Evolutionary conservation across 2,113 vertebrate species (phyloP), one percentile per base, ranked within the genome.

Genomic region (Lethenteron camtschaticum): DNA sequence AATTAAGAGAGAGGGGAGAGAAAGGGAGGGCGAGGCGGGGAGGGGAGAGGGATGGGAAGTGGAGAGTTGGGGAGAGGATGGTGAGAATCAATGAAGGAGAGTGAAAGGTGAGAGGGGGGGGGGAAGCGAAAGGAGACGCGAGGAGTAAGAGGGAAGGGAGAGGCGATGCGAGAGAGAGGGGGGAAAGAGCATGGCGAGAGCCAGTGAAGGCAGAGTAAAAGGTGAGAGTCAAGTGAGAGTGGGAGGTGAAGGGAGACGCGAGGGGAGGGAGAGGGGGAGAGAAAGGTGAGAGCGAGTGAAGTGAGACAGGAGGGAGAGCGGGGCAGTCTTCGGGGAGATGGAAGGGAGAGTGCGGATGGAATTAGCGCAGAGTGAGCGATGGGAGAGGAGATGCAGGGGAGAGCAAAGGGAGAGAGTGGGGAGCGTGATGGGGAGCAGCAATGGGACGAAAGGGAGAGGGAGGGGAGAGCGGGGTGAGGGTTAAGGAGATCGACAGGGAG

Each of bases 241-340:
- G 24, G 24, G 3, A 24, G 24, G 59, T 63, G 59, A 16, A 13
- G 12, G 12, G 12, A 13, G 12, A 63, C 16, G 16, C 12, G 16
- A 63, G 16, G n/a, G 16, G 59, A 63, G 59, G 16, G 59, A 63
- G 59, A 63, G 59, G n/a, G n/a, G 16, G 59, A 63, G 59, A 63
- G 59, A 63, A 16, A 63, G 59, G 24, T 41, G 24, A 63, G 59
- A 63, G 59, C 2, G 59, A 63, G 59, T 14, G 59, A 63, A 18
- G 16, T 13, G 16, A 18, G 16, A 18, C 13, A 18, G 16, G 59
- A 63, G 59, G 16, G 59, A 63, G 59, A 63, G 59, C 13, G 59
- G 16, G n/a, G 3, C 13, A 1, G 59, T 14, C 13, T 14, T 13
- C 4, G 59, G 16, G 59, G 16, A 18, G 16, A 18, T 14, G 59